These are phyloP conservation scores for Thecophora atra DNA, from an alignment of 2,888 invertebrate species.

Conservation along the genomic window DNA sequence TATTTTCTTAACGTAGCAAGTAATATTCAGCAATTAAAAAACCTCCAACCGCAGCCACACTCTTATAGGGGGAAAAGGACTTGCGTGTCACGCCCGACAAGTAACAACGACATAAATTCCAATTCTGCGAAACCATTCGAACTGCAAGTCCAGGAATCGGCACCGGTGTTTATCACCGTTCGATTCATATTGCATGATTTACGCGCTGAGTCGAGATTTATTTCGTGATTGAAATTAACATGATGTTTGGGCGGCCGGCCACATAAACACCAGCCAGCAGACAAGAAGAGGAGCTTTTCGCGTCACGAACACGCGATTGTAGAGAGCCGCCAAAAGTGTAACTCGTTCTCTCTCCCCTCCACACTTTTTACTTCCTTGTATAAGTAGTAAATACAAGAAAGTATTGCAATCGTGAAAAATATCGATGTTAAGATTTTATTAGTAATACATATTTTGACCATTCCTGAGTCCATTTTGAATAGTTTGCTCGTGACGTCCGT, in stretches of 20 bases:
- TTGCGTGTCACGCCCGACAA: slow-evolving; percentile 35
- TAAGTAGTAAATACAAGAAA: too few relatives aligned
- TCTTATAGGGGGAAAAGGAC: slow-evolving; percentile 2
- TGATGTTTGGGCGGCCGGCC: slow-evolving; percentile 36
- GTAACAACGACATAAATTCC: slow-evolving; percentile 35
- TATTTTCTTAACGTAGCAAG: too few relatives aligned
- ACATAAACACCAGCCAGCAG: neutral
- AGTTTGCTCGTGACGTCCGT: too few relatives aligned
- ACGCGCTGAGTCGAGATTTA: slow-evolving; percentile 38
- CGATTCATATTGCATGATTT: slow-evolving; percentile 40
- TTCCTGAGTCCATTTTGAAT: too few relatives aligned
- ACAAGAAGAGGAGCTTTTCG: neutral
- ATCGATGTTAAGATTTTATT: too few relatives aligned
- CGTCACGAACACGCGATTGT: slow-evolving; percentile 23
- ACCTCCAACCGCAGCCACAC: neutral
- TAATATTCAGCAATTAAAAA: neutral
- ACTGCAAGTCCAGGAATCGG: neutral
- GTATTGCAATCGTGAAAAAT: too few relatives aligned
- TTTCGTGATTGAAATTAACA: slow-evolving; percentile 43
- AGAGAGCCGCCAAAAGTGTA: slow-evolving; percentile 1
- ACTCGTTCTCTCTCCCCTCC: neutral
- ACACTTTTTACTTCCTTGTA: too few relatives aligned
- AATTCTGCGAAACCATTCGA: neutral
- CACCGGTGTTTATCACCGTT: neutral
- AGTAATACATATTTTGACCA: too few relatives aligned